Percentiles rank a stretch among this genome's conserved stretches.
Evolutionary conservation across 2,797 vertebrate species (phyloP).

Genomic region (Atherinosoma microstoma): DNA sequence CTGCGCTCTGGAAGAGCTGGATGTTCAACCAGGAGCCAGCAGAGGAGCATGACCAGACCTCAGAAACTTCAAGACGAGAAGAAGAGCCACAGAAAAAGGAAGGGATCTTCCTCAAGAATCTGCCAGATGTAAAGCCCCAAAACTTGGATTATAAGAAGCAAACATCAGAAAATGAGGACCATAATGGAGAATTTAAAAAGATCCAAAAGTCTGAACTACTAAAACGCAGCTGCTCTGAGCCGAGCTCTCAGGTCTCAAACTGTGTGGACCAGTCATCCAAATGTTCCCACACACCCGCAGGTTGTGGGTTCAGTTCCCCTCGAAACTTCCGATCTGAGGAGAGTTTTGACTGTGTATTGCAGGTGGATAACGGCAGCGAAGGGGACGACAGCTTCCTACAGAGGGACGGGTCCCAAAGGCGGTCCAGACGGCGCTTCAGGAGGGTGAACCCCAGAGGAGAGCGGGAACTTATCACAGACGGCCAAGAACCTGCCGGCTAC

Average conservation of each 20-base stretch:
- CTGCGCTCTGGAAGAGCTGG: slow-evolving; percentile 90
- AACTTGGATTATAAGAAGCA: slow-evolving; percentile 32
- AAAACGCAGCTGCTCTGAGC: slow-evolving; percentile 53
- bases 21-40: slow-evolving; percentile 89
- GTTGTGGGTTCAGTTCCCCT: background rate
- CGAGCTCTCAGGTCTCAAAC: slow-evolving; percentile 12
- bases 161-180: slow-evolving; percentile 1
- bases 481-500: slow-evolving; percentile 83
- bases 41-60: slow-evolving; percentile 50
- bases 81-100: slow-evolving; percentile 6
- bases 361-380: slow-evolving; percentile 94
- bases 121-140: background rate
- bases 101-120: background rate
- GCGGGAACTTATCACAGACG: slow-evolving; percentile 90
- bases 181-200: slow-evolving; percentile 27
- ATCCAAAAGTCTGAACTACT: slow-evolving; percentile 38
- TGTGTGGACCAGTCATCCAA: background rate
- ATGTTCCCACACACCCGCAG: slow-evolving; percentile 16
- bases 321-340: slow-evolving; percentile 63
- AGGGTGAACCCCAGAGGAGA: slow-evolving; percentile 90
- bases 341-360: slow-evolving; percentile 81
- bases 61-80: slow-evolving; percentile 16
- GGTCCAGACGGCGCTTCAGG: slow-evolving; percentile 89
- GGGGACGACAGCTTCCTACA: slow-evolving; percentile 88
- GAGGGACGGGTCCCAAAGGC: slow-evolving; percentile 87